Evolutionary conservation across 92 coral and sea anemone species (phyloP).

Genomic region (Bergia sp.): DNA sequence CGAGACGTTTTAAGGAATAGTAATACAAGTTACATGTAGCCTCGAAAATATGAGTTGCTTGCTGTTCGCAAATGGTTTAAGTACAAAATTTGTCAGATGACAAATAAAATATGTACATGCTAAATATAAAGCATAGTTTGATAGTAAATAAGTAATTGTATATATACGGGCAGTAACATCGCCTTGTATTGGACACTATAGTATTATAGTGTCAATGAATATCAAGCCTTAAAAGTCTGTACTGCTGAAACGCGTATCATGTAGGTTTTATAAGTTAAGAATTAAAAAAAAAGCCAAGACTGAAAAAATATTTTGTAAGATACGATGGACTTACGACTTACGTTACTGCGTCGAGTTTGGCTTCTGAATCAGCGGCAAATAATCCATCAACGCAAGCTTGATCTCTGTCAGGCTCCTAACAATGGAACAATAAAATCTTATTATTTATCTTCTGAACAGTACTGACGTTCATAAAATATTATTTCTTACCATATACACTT

Average conservation of each 20-base stretch:
- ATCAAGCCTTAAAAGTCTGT: not conserved
- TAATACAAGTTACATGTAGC: too few species aligned
- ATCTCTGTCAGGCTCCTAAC: slow-evolving; percentile 87
- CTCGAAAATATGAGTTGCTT: too few species aligned
- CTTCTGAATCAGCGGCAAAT: slow-evolving; percentile 70
- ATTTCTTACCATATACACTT: slow-evolving; percentile 77
- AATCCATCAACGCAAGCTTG: slow-evolving; percentile 75
- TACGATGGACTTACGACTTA: slow-evolving; percentile 36
- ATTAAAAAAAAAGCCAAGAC: not conserved
- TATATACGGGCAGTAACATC: not conserved
- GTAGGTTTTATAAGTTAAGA: not conserved
- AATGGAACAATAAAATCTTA: not conserved
- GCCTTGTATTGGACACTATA: not conserved
- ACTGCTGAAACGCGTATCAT: not conserved
- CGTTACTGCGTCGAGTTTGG: slow-evolving; percentile 92
- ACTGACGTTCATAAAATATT: not conserved
- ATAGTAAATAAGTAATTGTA: too few species aligned
- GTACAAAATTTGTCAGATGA: too few species aligned
- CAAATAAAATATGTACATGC: too few species aligned
- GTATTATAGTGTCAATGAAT: not conserved
- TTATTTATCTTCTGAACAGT: not conserved
- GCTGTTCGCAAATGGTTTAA: too few species aligned
- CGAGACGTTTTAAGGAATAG: too few species aligned
- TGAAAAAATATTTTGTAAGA: not conserved
- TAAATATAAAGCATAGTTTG: too few species aligned